A percentile compares a stretch with the other conserved stretches of the same genome.
These are phyloP conservation scores for Tanytarsus gracilentus DNA, from an alignment of 2,888 invertebrate genomes.

Conservation along the genomic window DNA sequence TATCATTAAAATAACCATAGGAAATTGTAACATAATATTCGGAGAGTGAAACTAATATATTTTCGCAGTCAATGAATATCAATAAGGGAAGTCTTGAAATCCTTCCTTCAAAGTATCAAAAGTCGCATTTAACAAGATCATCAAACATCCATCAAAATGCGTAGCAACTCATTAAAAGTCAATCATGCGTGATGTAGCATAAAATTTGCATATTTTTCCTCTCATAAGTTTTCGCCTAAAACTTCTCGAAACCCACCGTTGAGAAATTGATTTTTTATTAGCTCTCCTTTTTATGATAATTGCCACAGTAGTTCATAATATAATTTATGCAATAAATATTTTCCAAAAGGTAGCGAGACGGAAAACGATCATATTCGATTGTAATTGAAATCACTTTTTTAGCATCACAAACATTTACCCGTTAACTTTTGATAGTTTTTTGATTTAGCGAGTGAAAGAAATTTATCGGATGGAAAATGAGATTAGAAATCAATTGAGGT, in stretches of 20 bases:
- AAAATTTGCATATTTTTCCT: background rate
- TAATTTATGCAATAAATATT: background rate
- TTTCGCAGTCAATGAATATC: no score
- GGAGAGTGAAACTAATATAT: no score
- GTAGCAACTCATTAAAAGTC: conserved; percentile 8
- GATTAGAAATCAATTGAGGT: conserved; percentile 5
- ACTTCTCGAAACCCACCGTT: background rate
- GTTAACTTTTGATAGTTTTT: background rate
- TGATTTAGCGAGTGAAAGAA: background rate
- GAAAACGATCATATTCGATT: conserved; percentile 19
- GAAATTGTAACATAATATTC: no score
- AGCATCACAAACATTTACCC: background rate
- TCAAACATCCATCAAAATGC: conserved; percentile 9
- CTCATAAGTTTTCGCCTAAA: background rate
- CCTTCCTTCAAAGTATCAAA: no score
- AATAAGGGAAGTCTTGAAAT: no score
- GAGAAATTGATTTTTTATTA: conserved; percentile 18
- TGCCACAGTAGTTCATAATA: background rate
- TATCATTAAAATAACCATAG: no score
- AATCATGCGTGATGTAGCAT: conserved; percentile 4
- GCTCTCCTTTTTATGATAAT: background rate
- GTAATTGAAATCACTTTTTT: conserved; percentile 1
- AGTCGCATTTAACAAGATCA: background rate
- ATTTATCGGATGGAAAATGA: conserved; percentile 20
- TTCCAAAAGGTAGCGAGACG: background rate